Base-by-base conservation (phyloP, 2,797 vertebrate species). In the Etheostoma perlongum region DNA sequence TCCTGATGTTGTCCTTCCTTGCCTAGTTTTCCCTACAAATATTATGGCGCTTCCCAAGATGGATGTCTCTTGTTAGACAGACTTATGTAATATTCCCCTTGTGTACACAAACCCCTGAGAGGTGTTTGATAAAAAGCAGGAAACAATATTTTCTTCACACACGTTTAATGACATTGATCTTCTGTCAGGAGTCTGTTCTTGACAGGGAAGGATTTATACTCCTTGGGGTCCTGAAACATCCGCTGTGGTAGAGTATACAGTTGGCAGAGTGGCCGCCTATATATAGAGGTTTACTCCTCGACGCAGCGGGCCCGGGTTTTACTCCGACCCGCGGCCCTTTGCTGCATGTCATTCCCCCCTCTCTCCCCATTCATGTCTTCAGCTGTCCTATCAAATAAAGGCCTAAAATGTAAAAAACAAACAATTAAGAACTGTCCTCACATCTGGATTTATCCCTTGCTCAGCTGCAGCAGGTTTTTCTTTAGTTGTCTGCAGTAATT, bases 101-200 rank as follows among this genome's bases (percentile, higher is more conserved):
- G 18, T 51, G 30, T 15, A 36, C 46, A 42, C 30, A 59, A 9
- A 15, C 23, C 33, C 49, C 48, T 18, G 61, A 68, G 57, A 67
- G 21, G 55, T 40, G 44, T 72, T 74, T 67, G 53, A 54, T 55
- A 30, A 63, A 75, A 55, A 33, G 40, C 46, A 51, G 52, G 33
- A 75, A 78, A 76, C 55, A 16, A 46, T 51, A 49, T 76, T 79
- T 78, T 64, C 53, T 61, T 72, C 36, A 27, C 23, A 57, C 27
- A 36, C 36, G 62, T 19, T 3, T 4, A 59, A 21, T 82, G 47
- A 60, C 74, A 77, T 57, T 79, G 63, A 85, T 82, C 63, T 66
- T 65, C 61, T 82, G 58, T 30, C 76, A 75, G 44, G 13, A 51
- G 51, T 21, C 15, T 30, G 8, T 57, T 54, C 6, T 75, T 62